Conservation (phyloP, 2,888 invertebrate species). For the Nineta flava region DNA sequence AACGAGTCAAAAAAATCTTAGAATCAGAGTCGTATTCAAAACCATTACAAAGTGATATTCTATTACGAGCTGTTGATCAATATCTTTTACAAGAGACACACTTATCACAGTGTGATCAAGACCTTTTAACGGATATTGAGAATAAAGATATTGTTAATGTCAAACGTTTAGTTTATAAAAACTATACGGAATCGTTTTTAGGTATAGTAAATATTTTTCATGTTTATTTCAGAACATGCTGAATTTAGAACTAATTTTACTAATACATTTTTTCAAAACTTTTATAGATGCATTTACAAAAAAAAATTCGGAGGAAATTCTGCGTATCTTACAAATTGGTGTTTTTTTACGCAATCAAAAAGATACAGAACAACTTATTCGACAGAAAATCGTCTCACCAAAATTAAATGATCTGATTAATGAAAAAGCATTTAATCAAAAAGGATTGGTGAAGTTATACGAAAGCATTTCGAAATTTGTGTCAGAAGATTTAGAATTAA, state of each 20-base stretch:
- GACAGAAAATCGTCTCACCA: constrained; percentile 49
- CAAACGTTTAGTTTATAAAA: constrained; percentile 1
- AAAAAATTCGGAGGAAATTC: constrained; percentile 35
- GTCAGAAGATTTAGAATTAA: constrained; percentile 41
- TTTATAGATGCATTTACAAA: constrained; percentile 39
- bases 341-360: constrained; percentile 45
- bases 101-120: neutral
- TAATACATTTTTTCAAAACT: constrained; percentile 34
- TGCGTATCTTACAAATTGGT: constrained; percentile 37
- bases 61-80: constrained; percentile 7
- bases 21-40: neutral
- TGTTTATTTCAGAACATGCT: neutral
- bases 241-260: neutral
- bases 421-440: constrained; percentile 35
- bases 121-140: neutral
- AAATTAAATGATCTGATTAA: constrained; percentile 53
- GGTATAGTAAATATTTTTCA: neutral
- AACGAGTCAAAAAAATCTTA: constrained; percentile 4
- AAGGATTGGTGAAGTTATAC: constrained; percentile 43
- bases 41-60: constrained; percentile 2
- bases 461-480: constrained; percentile 53
- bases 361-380: constrained; percentile 56
- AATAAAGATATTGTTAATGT: neutral
- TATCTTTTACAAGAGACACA: constrained; percentile 5
- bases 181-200: constrained; percentile 5